These are phyloP conservation scores for Macrobrachium rosenbergii DNA, from an alignment of 1,140 invertebrate genomes.

Conservation along the genomic window DNA sequence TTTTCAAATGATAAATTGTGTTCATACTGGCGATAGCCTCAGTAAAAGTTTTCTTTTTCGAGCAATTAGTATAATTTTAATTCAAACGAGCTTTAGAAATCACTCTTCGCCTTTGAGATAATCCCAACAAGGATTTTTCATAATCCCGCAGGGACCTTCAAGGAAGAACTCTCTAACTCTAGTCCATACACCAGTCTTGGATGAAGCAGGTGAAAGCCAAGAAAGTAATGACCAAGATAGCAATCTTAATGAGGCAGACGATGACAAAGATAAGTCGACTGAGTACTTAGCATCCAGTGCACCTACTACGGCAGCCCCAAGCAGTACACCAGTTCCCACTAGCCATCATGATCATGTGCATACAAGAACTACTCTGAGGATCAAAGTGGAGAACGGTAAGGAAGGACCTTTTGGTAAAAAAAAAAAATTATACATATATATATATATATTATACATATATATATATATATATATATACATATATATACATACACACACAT, in stretches of 20 bases:
- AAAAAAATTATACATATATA: slow-evolving; percentile 19
- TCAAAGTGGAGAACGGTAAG: slow-evolving; percentile 63
- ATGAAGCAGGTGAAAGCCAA: slow-evolving; percentile 65
- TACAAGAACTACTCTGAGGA: slow-evolving; percentile 52
- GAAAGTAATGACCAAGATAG: slow-evolving; percentile 58
- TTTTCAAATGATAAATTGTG: too few relatives aligned
- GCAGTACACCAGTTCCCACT: not conserved
- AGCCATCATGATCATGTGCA: slow-evolving; percentile 31
- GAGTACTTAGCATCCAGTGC: not conserved
- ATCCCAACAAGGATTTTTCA: not conserved
- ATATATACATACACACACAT: slow-evolving; percentile 27
- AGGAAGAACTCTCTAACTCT: slow-evolving; percentile 64
- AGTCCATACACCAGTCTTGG: slow-evolving; percentile 64
- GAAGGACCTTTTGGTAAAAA: not conserved
- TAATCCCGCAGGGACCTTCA: slow-evolving; percentile 51
- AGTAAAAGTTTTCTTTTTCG: too few relatives aligned
- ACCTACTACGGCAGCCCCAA: not conserved
- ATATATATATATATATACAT: slow-evolving; percentile 35
- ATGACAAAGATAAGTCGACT: not conserved
- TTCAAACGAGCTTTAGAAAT: not conserved
- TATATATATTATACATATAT: slow-evolving; percentile 37
- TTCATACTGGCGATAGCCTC: too few relatives aligned
- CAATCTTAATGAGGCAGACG: not conserved
- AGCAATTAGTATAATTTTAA: not conserved
- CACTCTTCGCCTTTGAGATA: too few relatives aligned